These are phyloP conservation scores for Enteromius fasciolatus DNA, from an alignment of 2,797 vertebrate species.

Conservation along the genomic window DNA sequence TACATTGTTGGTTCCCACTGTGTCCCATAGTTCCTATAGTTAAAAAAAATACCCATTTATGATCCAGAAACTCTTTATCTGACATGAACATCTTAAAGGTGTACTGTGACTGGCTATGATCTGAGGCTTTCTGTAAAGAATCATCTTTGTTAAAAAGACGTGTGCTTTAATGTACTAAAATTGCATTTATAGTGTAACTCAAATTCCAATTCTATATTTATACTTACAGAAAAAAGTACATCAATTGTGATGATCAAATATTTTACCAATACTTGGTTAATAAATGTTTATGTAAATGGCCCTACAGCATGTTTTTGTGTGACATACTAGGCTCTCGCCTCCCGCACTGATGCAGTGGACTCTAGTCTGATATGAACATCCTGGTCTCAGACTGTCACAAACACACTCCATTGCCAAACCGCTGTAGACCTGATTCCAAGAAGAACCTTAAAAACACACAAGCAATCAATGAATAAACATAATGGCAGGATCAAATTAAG, in stretches of 20 bases:
- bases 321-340: constrained; percentile 91
- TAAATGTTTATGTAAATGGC: background rate
- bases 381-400: constrained; percentile 90
- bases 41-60: background rate
- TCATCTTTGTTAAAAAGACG: background rate
- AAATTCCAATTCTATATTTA: background rate
- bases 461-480: constrained; percentile 16
- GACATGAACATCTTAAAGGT: background rate
- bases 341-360: constrained; percentile 91
- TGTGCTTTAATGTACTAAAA: background rate
- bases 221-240: background rate
- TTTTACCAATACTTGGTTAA: background rate
- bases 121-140: background rate
- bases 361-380: constrained; percentile 86
- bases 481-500: background rate
- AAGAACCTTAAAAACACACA: constrained; percentile 78
- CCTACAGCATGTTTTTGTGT: background rate
- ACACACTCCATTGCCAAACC: constrained; percentile 85
- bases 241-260: background rate
- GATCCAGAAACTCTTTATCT: background rate
- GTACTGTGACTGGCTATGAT: background rate
- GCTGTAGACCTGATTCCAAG: constrained; percentile 89
- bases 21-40: background rate
- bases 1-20: background rate
- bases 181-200: background rate